These are phyloP conservation scores for Nibea albiflora DNA, from an alignment of 2,113 vertebrate genomes.

Conservation along the genomic window DNA sequence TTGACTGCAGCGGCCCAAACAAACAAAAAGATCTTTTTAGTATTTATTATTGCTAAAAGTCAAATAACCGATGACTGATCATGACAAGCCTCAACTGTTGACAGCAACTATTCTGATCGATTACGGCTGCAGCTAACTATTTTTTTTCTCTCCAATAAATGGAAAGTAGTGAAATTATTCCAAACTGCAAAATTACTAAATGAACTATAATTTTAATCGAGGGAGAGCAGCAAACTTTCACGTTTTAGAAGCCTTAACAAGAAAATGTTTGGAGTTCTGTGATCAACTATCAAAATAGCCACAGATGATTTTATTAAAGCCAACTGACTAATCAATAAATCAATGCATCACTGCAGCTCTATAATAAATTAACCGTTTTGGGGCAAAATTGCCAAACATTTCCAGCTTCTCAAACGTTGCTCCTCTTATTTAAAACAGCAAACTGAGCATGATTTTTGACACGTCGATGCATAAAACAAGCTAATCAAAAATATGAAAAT, in stretches of 20 bases:
- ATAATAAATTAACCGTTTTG: neutral
- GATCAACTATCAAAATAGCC: neutral
- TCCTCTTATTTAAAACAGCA: neutral
- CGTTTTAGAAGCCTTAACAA: neutral
- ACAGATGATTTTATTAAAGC: neutral
- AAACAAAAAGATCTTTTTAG: neutral
- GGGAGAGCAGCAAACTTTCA: neutral
- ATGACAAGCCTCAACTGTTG: neutral
- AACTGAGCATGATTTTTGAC: neutral
- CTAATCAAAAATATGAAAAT: neutral
- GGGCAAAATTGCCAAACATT: neutral
- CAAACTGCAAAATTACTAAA: neutral
- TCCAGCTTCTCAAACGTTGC: neutral
- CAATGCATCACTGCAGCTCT: neutral
- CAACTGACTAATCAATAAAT: too few relatives aligned
- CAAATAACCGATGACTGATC: neutral
- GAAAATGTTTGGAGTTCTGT: neutral
- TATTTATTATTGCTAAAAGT: neutral
- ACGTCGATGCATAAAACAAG: neutral
- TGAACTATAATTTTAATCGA: too few relatives aligned
- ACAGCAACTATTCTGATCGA: neutral
- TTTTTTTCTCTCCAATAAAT: too few relatives aligned
- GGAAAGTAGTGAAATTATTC: neutral
- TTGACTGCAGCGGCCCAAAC: neutral
- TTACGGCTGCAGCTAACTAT: neutral